Evolutionary conservation across 2,113 vertebrate genomes (phyloP), one percentile per base, ranked within the genome.

Genomic region (Erinaceus europaeus): DNA sequence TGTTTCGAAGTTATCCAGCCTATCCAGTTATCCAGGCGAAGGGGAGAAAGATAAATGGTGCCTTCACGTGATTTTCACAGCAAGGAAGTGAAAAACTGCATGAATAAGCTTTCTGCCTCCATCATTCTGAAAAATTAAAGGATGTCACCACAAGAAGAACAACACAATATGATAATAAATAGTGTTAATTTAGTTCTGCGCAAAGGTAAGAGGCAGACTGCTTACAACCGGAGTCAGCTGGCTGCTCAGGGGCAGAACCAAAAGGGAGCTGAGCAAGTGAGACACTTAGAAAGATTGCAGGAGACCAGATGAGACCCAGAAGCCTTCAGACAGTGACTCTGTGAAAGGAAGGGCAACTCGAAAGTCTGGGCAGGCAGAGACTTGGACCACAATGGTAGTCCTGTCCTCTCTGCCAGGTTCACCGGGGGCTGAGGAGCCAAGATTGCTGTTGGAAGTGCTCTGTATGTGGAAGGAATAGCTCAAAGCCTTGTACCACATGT

Each of bases 401-500:
- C 55, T 21, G 17, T 27, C 10, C 8, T 44, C 55, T 25, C 23
- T 23, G 23, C 13, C 17, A 38, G 48, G 9, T n/a, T 7, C 11
- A 36, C 5, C 42, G 52, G 8, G 5, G 29, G 14, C 12, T 6
- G 2, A n/a, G 8, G 14, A 83, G 62, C 53, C 38, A 29, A 14
- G 13, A 32, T 6, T 0, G 0, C 13, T 50, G 3, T 40, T 17
- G 20, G 53, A 38, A 1, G 34, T 3, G 4, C 29, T 17, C 34
- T 14, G 21, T 25, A n/a, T 50, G 27, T 46, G 25, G 64, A 61
- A 36, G 27, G 29, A 61, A 18, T 2, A 7, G 6, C 4, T 23
- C 2, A 0, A 34, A 32, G 5, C 25, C 53, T 4, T 0, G 12
- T 3, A 7, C 17, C 0, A 4, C 7, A 21, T 14, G 18, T 0